Conservation (phyloP, 2,113 vertebrate species). For the Cichladusa arquata region DNA sequence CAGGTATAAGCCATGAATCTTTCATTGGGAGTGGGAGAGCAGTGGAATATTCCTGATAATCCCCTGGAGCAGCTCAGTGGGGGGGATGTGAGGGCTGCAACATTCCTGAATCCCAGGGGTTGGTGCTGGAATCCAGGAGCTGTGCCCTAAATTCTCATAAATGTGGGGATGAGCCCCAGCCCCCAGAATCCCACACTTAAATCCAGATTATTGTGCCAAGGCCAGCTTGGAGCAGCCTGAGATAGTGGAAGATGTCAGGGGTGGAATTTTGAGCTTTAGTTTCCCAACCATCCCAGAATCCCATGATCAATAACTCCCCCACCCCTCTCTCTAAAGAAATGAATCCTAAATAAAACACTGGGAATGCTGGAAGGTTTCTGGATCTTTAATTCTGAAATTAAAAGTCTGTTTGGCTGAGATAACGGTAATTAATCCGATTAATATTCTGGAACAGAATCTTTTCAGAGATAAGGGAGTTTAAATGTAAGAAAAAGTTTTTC, state of each 20-base stretch:
- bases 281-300: not conserved
- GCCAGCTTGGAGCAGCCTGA: not conserved
- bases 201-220: not conserved
- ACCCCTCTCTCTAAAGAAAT: too few relatives aligned
- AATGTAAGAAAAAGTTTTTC: not conserved
- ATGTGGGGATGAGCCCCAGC: not conserved
- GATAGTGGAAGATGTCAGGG: accelerated
- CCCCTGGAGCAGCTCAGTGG: accelerated
- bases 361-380: not conserved
- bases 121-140: not conserved
- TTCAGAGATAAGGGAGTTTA: not conserved
- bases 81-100: accelerated
- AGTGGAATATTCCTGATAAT: not conserved
- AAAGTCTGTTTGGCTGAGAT: not conserved
- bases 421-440: not conserved
- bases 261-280: not conserved
- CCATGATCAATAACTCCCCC: accelerated
- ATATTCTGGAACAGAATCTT: not conserved
- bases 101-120: accelerated
- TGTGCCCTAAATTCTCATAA: too few relatives aligned
- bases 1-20: not conserved
- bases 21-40: not conserved
- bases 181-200: not conserved
- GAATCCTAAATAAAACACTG: not conserved
- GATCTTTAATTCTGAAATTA: not conserved